phyloP scores from a whole-genome alignment of 2,888 invertebrate genomes.

The Drosophila mercatorum region DNA sequence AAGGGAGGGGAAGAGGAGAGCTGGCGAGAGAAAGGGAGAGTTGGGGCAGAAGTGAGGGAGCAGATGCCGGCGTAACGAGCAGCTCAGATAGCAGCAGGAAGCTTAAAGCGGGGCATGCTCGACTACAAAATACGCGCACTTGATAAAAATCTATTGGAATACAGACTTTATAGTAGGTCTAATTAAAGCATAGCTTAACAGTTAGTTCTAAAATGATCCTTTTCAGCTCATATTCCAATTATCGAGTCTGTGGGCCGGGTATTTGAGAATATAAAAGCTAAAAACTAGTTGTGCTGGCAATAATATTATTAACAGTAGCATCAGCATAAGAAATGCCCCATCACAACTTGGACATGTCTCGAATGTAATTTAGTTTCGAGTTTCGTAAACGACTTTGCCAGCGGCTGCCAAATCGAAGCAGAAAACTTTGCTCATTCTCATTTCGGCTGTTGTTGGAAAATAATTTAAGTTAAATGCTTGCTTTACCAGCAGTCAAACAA shows the following conservation, averaged over 20 bases:
- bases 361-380: constrained; percentile 17
- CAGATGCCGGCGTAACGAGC: neutral
- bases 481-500: constrained; percentile 66
- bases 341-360: constrained; percentile 20
- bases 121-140: neutral
- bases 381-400: constrained; percentile 3
- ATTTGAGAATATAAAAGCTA: neutral
- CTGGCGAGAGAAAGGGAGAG: neutral
- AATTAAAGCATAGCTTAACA: neutral
- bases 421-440: constrained; percentile 55
- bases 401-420: constrained; percentile 13
- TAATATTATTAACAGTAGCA: constrained; percentile 7
- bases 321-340: constrained; percentile 16
- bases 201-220: neutral
- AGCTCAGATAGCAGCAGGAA: constrained; percentile 1
- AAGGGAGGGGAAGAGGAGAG: neutral
- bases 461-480: constrained; percentile 64
- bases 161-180: too few relatives aligned
- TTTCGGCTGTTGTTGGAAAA: constrained; percentile 26
- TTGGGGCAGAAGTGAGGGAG: neutral
- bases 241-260: neutral
- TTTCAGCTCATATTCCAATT: neutral
- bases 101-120: neutral
- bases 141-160: neutral
- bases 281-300: neutral